Evolutionary conservation across 2,888 invertebrate genomes (phyloP).

Genomic region (Apodemia hepburni): DNA sequence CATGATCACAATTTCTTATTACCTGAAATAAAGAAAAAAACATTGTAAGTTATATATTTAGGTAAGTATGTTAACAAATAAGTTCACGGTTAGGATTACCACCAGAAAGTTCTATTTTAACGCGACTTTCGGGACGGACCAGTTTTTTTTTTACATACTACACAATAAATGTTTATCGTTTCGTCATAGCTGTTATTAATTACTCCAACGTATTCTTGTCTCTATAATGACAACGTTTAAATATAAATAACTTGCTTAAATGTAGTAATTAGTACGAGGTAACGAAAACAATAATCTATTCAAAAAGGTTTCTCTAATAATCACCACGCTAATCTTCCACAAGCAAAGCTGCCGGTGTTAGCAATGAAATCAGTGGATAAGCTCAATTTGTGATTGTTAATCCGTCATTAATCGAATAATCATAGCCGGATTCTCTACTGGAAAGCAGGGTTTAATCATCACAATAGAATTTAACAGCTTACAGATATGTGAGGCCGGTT

Average conservation of each 20-base stretch:
- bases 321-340: neutral
- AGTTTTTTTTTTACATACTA: too few species aligned
- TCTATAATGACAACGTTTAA: too few species aligned
- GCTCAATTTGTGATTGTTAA: slow-evolving; percentile 6
- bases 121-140: too few species aligned
- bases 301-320: neutral
- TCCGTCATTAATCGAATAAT: slow-evolving; percentile 11
- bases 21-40: slow-evolving; percentile 36
- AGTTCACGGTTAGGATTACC: neutral
- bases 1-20: slow-evolving; percentile 47
- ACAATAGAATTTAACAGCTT: neutral
- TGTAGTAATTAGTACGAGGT: too few species aligned
- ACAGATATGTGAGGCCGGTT: neutral
- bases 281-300: neutral
- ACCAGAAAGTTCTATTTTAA: too few species aligned
- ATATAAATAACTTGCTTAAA: too few species aligned
- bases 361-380: slow-evolving; percentile 3
- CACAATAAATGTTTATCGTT: too few species aligned
- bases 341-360: slow-evolving; percentile 1
- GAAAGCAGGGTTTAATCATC: neutral
- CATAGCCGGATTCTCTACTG: neutral
- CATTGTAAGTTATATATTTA: neutral
- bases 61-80: neutral
- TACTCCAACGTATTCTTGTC: too few species aligned
- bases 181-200: too few species aligned